phyloP scores from a whole-genome alignment of 2,888 invertebrate species.

The Apotomis capreana region DNA sequence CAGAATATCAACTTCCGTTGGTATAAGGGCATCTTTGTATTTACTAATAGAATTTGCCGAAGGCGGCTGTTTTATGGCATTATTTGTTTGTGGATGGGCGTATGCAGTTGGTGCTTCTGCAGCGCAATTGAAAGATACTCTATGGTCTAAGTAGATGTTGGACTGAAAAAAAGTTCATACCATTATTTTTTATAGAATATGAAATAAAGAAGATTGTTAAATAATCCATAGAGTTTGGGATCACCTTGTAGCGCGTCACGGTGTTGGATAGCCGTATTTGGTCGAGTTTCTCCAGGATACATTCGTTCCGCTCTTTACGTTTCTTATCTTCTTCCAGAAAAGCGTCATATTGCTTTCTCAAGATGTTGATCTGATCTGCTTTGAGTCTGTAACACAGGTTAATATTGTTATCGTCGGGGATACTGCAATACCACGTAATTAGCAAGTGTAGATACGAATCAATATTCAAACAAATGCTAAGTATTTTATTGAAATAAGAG shows the following conservation, averaged over 20 bases:
- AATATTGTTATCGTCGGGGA: no score
- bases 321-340: slow-evolving; percentile 77
- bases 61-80: background rate
- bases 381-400: slow-evolving; percentile 60
- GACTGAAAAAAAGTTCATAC: slow-evolving; percentile 13
- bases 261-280: slow-evolving; percentile 68
- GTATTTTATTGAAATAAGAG: no score
- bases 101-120: slow-evolving; percentile 6
- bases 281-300: slow-evolving; percentile 72
- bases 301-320: slow-evolving; percentile 75
- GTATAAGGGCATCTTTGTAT: slow-evolving; percentile 30
- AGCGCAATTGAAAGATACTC: slow-evolving; percentile 10
- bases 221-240: slow-evolving; percentile 11
- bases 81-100: slow-evolving; percentile 3
- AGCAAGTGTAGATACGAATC: no score
- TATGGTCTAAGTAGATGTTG: slow-evolving; percentile 16
- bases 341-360: slow-evolving; percentile 74
- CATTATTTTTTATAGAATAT: slow-evolving; percentile 28
- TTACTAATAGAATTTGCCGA: slow-evolving; percentile 7
- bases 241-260: slow-evolving; percentile 58
- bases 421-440: no score
- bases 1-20: slow-evolving; percentile 42
- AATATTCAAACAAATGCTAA: no score
- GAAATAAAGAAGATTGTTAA: slow-evolving; percentile 40
- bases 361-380: slow-evolving; percentile 67